These are phyloP conservation scores for Telmatochromis brichardi DNA, from an alignment of 2,113 vertebrate genomes.

Conservation along the genomic window DNA sequence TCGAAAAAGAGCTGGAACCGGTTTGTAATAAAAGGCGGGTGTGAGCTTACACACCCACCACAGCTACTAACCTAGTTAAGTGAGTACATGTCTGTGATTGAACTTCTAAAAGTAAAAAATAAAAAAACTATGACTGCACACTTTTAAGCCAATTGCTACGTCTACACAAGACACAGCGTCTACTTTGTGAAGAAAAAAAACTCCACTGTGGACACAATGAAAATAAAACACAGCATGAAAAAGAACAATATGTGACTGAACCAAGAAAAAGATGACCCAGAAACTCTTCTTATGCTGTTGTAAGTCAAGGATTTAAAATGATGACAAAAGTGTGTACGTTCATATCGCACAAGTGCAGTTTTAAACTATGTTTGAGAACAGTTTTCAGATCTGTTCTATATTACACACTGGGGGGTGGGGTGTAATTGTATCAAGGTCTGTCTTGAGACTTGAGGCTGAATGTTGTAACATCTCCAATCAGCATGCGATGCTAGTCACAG, in stretches of 20 bases:
- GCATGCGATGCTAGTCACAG: background rate
- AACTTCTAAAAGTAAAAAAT: background rate
- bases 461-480: background rate
- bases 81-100: background rate
- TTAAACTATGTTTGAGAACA: background rate
- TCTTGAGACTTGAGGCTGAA: background rate
- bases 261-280: background rate
- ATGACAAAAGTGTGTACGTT: background rate
- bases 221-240: background rate
- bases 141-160: background rate
- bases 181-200: background rate
- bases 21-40: background rate
- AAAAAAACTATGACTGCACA: background rate
- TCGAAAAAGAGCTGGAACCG: background rate
- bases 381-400: background rate
- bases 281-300: background rate
- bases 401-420: background rate
- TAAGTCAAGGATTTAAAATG: background rate
- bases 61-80: background rate
- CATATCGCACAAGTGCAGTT: background rate
- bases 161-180: background rate
- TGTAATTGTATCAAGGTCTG: background rate
- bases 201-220: background rate
- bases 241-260: background rate
- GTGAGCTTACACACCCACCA: background rate